Percentiles rank a stretch among this genome's conserved stretches.
phyloP scores from a whole-genome alignment of 1,140 invertebrate genomes.

The Teleopsis dalmanni region DNA sequence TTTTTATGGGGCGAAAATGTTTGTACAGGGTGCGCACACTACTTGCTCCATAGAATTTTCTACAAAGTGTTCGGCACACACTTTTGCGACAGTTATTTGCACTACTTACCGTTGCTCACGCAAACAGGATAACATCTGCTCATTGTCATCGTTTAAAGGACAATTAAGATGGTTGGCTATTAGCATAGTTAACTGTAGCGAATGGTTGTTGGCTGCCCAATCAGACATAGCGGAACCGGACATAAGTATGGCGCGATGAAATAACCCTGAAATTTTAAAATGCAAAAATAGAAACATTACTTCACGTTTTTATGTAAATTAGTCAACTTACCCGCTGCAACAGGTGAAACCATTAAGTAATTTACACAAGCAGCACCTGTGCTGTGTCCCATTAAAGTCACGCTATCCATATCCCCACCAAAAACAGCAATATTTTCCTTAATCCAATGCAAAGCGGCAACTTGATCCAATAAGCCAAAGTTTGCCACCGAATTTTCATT shows the following conservation, averaged over 20 bases:
- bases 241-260: conserved; percentile 88
- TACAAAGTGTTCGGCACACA: background rate
- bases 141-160: conserved; percentile 48
- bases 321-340: conserved; percentile 53
- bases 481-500: conserved; percentile 66
- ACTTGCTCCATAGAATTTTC: no score
- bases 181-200: conserved; percentile 68
- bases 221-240: conserved; percentile 85
- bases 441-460: conserved; percentile 81
- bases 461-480: conserved; percentile 83
- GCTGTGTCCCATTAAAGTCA: conserved; percentile 90
- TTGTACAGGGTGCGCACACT: no score
- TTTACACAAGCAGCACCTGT: conserved; percentile 89
- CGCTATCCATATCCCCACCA: conserved; percentile 72
- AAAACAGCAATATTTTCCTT: conserved; percentile 77
- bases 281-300: background rate
- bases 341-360: conserved; percentile 79
- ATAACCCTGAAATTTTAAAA: conserved; percentile 56
- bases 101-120: conserved; percentile 48
- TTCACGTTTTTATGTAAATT: background rate
- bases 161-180: conserved; percentile 76
- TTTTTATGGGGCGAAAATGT: no score
- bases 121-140: conserved; percentile 51
- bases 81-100: background rate
- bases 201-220: conserved; percentile 79